phyloP scores from a whole-genome alignment of 2,113 vertebrate genomes.

The Eptatretus burgeri region DNA sequence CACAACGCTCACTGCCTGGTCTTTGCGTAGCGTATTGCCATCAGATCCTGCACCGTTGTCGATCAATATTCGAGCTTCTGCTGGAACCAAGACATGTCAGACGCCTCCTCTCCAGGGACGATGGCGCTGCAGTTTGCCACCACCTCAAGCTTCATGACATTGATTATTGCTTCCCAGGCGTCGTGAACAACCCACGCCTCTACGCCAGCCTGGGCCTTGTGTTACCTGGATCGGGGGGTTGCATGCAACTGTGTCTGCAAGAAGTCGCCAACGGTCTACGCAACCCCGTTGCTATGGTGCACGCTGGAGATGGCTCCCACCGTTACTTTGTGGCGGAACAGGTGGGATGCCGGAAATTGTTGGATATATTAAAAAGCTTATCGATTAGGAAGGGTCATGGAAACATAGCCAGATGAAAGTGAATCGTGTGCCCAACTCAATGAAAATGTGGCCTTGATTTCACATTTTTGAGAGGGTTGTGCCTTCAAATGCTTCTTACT shows the following conservation, averaged over 20 bases:
- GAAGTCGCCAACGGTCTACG: slow-evolving; percentile 51
- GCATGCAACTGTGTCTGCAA: slow-evolving; percentile 52
- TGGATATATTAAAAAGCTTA: no score
- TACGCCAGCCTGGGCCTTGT: slow-evolving; percentile 31
- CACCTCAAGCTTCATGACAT: slow-evolving; percentile 33
- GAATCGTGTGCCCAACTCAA: no score
- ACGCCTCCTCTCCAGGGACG: slow-evolving; percentile 18
- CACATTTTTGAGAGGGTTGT: no score
- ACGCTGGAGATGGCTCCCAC: slow-evolving; percentile 55
- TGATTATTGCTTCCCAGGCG: slow-evolving; percentile 61
- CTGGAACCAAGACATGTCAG: slow-evolving; percentile 18
- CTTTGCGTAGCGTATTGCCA: slow-evolving; percentile 58
- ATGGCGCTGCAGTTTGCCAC: slow-evolving; percentile 26
- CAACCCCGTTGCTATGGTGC: slow-evolving; percentile 68
- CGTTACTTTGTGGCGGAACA: slow-evolving; percentile 74
- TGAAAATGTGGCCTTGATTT: no score
- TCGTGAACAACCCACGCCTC: slow-evolving; percentile 32
- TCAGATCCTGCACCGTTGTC: slow-evolving; percentile 33
- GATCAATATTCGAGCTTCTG: slow-evolving; percentile 23
- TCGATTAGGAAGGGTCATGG: no score
- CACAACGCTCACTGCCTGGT: slow-evolving; percentile 35
- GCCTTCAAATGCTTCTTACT: no score
- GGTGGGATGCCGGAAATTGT: slow-evolving; percentile 12
- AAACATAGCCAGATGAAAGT: no score
- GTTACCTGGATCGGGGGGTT: slow-evolving; percentile 23